Base-by-base conservation (phyloP, 2,888 invertebrate genomes). In the Chymomyza fuscimana region DNA sequence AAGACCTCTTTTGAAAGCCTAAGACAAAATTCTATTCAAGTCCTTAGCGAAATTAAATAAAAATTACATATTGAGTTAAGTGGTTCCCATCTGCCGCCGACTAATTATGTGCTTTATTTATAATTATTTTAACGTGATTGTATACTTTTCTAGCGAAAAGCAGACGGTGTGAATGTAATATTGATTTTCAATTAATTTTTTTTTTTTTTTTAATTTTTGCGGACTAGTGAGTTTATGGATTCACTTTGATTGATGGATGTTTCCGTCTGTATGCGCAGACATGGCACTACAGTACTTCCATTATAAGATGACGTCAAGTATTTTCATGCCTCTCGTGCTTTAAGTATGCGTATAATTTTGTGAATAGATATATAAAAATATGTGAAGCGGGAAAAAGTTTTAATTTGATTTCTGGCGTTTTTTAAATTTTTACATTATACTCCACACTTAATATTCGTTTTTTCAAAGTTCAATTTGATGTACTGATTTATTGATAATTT, bases 281-380 rank as follows among this genome's bases (percentile, higher is more conserved):
- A 32, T 32, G 32, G 32, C 9, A 32, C 32, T 7, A 59, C 1
- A 25, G 59, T 59, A 15, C 12, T 58, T 59, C 25, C 3, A 25
- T 25, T 59, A 32, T 7, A 59, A 58, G 19, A 56, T 19, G 25
- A 56, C 15, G 16, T 16, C 12, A 22, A 22, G 19, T 56, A 5
- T 12, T 58, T 52, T 12, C 19, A 16, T 52, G n/a, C 6, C 19
- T 52, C 52, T 52, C 4, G 52, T 52, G 6, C 19, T 16, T n/a
- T 9, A n/a, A 52, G 51, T 65, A 54, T 50, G 56, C 25, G 32
- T 29, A 65, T 36, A 19, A 64, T 25, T 52, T 25, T 56, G 15
- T 22, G 56, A 60, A 60, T 32, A 19, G 46, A 16, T 32, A 7
- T 25, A 63, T 63, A 10, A n/a, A n/a, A n/a, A 15, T 19, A 58